These are phyloP conservation scores for Drosophila picticornis DNA, from an alignment of 2,888 invertebrate species.

Conservation along the genomic window DNA sequence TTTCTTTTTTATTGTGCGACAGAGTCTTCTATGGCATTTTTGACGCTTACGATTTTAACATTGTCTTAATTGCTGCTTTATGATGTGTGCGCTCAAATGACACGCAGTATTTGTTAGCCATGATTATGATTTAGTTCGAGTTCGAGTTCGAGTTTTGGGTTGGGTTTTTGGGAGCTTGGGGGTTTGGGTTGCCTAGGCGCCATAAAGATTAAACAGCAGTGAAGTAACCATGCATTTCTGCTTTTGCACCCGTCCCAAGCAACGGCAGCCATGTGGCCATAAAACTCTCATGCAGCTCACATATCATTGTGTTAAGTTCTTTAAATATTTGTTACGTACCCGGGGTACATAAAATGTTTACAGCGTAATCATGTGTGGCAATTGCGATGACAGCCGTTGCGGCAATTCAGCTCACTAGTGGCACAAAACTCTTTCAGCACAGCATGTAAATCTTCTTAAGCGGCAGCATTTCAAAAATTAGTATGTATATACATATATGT, in stretches of 20 bases:
- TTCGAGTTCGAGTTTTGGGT: constrained; percentile 8
- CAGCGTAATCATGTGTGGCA: constrained; percentile 66
- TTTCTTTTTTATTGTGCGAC: constrained; percentile 71
- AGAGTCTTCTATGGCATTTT: constrained; percentile 73
- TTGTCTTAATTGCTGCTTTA: constrained; percentile 80
- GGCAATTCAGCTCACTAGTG: constrained; percentile 3
- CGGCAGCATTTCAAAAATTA: background rate
- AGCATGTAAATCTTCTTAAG: constrained; percentile 14
- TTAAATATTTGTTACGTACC: constrained; percentile 68
- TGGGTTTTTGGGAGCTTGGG: background rate
- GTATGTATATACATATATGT: background rate
- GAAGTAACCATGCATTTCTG: constrained; percentile 56
- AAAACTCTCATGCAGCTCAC: constrained; percentile 60
- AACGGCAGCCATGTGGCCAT: constrained; percentile 34
- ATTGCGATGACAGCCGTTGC: constrained; percentile 36
- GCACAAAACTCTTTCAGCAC: constrained; percentile 12
- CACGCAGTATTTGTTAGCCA: constrained; percentile 70
- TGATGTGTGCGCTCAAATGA: constrained; percentile 77
- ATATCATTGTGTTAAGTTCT: constrained; percentile 76
- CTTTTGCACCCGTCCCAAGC: constrained; percentile 58
- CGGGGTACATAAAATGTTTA: constrained; percentile 69
- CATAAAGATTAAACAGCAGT: constrained; percentile 72
- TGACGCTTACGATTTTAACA: constrained; percentile 79
- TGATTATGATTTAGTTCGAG: constrained; percentile 73
- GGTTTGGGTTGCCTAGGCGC: constrained; percentile 36